Percentiles rank a stretch among this genome's conserved stretches.
Conservation (phyloP, 2,888 invertebrate species). For the Dexiosoma caninum region DNA sequence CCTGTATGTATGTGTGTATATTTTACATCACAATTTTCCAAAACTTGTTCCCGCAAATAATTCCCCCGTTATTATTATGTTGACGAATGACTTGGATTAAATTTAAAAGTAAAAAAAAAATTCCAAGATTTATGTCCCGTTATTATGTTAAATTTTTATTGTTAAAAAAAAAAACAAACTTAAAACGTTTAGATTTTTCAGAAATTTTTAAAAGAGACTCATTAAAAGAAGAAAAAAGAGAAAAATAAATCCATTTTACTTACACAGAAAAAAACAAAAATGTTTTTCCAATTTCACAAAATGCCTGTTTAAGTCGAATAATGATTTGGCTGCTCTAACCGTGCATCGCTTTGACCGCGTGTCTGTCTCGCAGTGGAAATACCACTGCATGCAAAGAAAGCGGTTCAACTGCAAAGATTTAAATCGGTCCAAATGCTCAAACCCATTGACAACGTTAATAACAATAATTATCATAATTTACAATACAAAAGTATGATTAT, state of each 20-base stretch:
- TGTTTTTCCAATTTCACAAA: not conserved
- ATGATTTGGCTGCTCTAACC: not conserved
- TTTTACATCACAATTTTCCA: too few relatives aligned
- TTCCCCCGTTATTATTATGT: too few relatives aligned
- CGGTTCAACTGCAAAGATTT: slow-evolving; percentile 37
- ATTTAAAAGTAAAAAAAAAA: too few relatives aligned
- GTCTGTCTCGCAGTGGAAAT: not conserved
- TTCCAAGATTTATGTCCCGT: too few relatives aligned
- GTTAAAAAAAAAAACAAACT: too few relatives aligned
- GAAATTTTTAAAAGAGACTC: too few relatives aligned
- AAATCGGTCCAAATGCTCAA: slow-evolving; percentile 37
- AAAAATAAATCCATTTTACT: not conserved
- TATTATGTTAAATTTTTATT: too few relatives aligned
- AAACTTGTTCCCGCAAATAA: too few relatives aligned
- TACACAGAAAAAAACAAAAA: not conserved
- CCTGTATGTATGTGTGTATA: too few relatives aligned
- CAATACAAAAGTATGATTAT: slow-evolving; percentile 55
- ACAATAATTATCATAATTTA: slow-evolving; percentile 63
- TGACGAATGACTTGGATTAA: too few relatives aligned
- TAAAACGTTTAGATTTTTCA: too few relatives aligned
- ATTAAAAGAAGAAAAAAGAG: too few relatives aligned
- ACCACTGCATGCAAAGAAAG: not conserved
- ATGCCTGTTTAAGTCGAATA: slow-evolving; percentile 17
- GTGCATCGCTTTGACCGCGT: not conserved
- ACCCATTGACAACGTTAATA: slow-evolving; percentile 62